Base-by-base conservation (phyloP, 2,113 vertebrate genomes). In the Amia ocellicauda region DNA sequence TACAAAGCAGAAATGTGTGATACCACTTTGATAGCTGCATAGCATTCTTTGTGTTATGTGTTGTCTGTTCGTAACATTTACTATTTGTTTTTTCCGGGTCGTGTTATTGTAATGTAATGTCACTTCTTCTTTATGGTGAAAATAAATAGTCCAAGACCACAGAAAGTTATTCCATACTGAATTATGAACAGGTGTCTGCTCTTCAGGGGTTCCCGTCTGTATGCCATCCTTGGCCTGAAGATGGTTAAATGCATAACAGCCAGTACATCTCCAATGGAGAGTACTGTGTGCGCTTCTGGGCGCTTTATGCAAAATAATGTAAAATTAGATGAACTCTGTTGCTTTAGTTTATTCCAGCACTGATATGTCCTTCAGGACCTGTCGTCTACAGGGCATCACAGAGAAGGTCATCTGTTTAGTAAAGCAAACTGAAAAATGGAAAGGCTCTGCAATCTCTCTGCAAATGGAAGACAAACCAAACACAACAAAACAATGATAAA, bases 231-330 rank as follows among this genome's bases (percentile, higher is more conserved):
- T 28, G 36, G 7, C 22, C 62, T 10, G 36, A 28, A 26, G 53
- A 28, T 53, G 28, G 36, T 47, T 28, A 31, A 23, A 65, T 65
- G 63, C 54, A 58, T 49, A 65, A 27, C 42, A 65, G 63, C 3
- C 17, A 36, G 31, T 2, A 36, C 31, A 36, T 36, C 31, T 36
- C 31, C 31, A 36, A 36, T 36, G 31, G 28, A 65, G 42, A 51
- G 28, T 24, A 42, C 42, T 31, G 19, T 19, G 27, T 24, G 42
- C 20, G 23, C 16, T 66, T 58, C 40, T 28, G 27, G 41, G 42
- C 28, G 23, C 16, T 66, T 58, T 51, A 66, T 66, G 63, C 22
- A 62, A 62, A 62, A 4, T 23, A 36, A 40, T 41, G 55, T 45
- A 66, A 22, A 53, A 41, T 19, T 17, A 51, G 45, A n/a, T 58